Evolutionary conservation across 2,113 vertebrate species (phyloP), one percentile per base, ranked within the genome.

Genomic region (Hipposideros armiger): DNA sequence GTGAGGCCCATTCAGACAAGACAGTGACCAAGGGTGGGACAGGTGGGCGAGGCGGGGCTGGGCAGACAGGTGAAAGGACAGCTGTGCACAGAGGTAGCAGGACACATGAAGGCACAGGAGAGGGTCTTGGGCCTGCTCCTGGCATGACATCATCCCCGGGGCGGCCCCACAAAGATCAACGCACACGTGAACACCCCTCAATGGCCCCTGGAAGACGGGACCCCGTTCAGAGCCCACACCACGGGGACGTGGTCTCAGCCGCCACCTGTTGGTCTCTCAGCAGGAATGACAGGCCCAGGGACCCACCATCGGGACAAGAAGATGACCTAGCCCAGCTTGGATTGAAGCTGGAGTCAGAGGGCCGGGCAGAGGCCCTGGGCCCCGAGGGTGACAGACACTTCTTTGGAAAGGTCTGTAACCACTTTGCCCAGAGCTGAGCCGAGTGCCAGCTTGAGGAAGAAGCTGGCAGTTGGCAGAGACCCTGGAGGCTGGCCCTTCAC

Each of bases 301-400:
- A 2, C 3, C 56, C 52, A 17, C 28, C 90, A 69, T 22, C 89
- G 88, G 97, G 95, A 96, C 91, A 84, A 96, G 95, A 94, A 97
- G 72, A 90, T 40, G 89, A 98, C 96, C 92, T 96, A 98, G 45
- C 7, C 36, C 62, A 56, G 67, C 69, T 32, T 47, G 56, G 58
- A 70, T 47, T 47, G 92, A 66, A 26, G 81, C 24, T n/a, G 77
- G 60, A 52, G 64, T 47, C 62, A 15, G 56, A 73, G 95, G 78
- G 36, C 36, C 36, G 36, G 36, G 36, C 36, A 36, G 64, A 42
- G 45, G 28, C 10, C 47, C 30, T 30, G 62, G 3, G 14, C 17
- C 69, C 81, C n/a, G 22, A 7, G 74, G 54, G 26, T 56, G 52
- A 54, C 45, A 30, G 32, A 14, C 36, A 72, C 52, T 58, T 30